phyloP scores from a whole-genome alignment of 2,888 invertebrate species.

The Odontocerum albicorne region DNA sequence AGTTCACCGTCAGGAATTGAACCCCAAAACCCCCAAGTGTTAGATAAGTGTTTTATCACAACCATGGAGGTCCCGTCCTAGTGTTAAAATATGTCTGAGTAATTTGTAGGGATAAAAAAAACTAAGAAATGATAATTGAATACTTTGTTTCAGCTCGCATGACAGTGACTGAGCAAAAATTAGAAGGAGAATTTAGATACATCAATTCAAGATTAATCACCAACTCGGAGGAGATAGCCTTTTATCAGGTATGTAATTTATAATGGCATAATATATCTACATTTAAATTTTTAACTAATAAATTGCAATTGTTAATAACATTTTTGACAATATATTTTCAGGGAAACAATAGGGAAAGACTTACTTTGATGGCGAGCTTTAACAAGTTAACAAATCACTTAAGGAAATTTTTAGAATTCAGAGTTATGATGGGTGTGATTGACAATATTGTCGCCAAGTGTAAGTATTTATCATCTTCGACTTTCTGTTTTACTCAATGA shows the following conservation, averaged over 20 bases:
- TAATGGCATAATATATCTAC: constrained; percentile 6
- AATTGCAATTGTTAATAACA: neutral
- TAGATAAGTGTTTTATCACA: too few relatives aligned
- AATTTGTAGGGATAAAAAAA: too few relatives aligned
- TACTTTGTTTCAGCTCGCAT: constrained; percentile 63
- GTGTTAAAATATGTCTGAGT: too few relatives aligned
- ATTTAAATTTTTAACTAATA: neutral
- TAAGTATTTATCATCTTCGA: constrained; percentile 60
- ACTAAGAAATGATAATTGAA: too few relatives aligned
- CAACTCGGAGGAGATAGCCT: constrained; percentile 93
- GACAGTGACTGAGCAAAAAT: constrained; percentile 92
- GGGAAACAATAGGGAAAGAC: constrained; percentile 84
- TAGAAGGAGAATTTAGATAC: constrained; percentile 98
- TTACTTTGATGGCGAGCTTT: constrained; percentile 86
- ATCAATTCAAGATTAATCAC: constrained; percentile 96
- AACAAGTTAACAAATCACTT: constrained; percentile 84
- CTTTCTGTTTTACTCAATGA: too few relatives aligned
- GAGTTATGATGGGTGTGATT: constrained; percentile 88
- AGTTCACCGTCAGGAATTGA: too few relatives aligned
- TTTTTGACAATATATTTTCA: constrained; percentile 51
- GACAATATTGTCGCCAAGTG: constrained; percentile 98
- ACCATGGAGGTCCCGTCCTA: too few relatives aligned
- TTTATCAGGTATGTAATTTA: constrained; percentile 64
- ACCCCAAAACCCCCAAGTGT: too few relatives aligned
- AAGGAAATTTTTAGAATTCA: constrained; percentile 84